A percentile compares a stretch with the other conserved stretches of the same genome.
Evolutionary conservation across 1,140 invertebrate genomes (phyloP).

Genomic region (Ridgeia piscesae): DNA sequence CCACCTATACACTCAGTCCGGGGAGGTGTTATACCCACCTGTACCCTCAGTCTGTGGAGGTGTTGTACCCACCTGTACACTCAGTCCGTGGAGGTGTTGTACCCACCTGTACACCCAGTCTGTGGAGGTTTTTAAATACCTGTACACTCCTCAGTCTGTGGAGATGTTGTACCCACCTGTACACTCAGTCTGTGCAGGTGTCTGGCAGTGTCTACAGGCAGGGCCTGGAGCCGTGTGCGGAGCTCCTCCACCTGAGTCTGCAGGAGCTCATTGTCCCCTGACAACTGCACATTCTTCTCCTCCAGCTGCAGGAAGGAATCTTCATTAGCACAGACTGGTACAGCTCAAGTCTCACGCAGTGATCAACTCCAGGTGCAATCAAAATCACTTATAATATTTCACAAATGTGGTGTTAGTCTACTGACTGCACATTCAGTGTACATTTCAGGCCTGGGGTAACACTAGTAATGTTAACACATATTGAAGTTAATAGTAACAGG

Average conservation of each 20-base stretch:
- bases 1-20: too few relatives aligned
- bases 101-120: neutral
- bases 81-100: neutral
- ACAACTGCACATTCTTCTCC: neutral
- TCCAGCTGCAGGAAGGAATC: constrained; percentile 6
- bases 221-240: neutral
- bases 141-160: neutral
- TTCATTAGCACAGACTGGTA: neutral
- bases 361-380: neutral
- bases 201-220: neutral
- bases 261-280: neutral
- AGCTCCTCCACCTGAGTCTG: constrained; percentile 1
- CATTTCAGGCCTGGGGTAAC: too few relatives aligned
- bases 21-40: too few relatives aligned
- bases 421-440: too few relatives aligned
- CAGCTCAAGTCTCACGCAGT: neutral
- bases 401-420: neutral
- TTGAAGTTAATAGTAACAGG: too few relatives aligned
- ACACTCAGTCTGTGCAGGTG: neutral
- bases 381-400: neutral
- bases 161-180: neutral
- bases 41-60: too few relatives aligned
- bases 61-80: neutral
- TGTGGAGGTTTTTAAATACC: neutral
- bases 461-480: too few relatives aligned